Evolutionary conservation across 2,113 vertebrate genomes (phyloP), one percentile per base, ranked within the genome.

Genomic region (Melanerpes formicivorus): DNA sequence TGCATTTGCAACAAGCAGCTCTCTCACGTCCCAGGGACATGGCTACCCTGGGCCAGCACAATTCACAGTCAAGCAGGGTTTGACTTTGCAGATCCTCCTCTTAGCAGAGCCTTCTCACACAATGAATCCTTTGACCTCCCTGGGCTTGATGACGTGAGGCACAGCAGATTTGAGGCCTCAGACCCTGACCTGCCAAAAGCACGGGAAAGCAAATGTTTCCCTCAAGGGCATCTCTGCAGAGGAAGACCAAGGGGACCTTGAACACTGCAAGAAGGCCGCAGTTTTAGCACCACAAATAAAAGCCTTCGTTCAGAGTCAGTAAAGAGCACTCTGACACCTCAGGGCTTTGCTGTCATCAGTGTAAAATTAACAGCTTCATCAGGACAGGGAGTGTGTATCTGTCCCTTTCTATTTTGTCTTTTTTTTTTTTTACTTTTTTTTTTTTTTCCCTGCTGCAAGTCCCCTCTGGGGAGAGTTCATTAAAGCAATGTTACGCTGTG

Each of bases 61-160:
- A 63, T 77, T 71, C 83, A 56, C 66, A 55, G 63, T 29, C 72
- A 62, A 40, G 44, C 54, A 18, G 79, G 74, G 78, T 30, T 74
- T 83, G 72, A 67, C 85, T 89, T 85, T 87, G 44, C 69, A 94
- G 85, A 85, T 73, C n/a, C 50, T 83, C 15, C 79, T 83, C 52
- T 59, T 84, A 25, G 50, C n/a, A 85, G 64, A 65, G 77, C 54
- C 78, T 72, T 56, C 80, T 65, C 23, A 34, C 55, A 95, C 86
- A 92, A 91, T 80, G 76, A 88, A 55, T 93, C 76, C 93, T 93
- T 94, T 91, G 88, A 94, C 95, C 91, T 87, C 82, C 29, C 62
- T 32, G 78, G 42, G 34, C 59, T 63, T 1, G 2, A 60, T 92
- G 89, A 94, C 48, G 42, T 67, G 18, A 2, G 1, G 62, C 67